Base-by-base conservation (phyloP, 2,797 vertebrate genomes). In the Dryobates pubescens region DNA sequence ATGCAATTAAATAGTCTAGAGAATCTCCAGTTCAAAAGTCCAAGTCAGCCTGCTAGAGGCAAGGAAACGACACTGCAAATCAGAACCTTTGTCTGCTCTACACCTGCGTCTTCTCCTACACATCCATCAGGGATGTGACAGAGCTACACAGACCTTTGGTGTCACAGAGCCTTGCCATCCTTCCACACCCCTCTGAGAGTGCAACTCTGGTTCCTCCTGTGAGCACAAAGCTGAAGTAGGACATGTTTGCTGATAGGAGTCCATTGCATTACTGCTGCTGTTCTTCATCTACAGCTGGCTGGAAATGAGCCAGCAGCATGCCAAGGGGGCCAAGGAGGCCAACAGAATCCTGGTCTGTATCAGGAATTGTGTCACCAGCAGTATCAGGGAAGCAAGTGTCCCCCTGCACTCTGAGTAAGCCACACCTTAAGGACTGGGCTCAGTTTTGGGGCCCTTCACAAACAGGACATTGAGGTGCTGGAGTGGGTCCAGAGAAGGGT, bases 161-260 rank as follows among this genome's bases (percentile, higher is more conserved):
- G 30, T 68, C 62, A 17, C 0, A 0, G 6, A 70, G 23, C 30
- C 56, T 26, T 57, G 38, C 13, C 45, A 43, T 38, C 41, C 56
- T 59, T 62, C 34, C 2, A 32, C 9, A 53, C 6, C 6, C 32
- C 34, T 26, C n/a, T 10, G 29, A 67, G 34, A 47, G 15, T 53
- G 16, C 5, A n/a, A 53, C 13, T 17, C 27, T 26, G 63, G 14
- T 51, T 76, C 65, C 51, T 17, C 18, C 14, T 13, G 27, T 15
- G 4, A 70, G 65, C 1, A 73, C 6, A 43, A 11, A 13, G 10
- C 41, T 76, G 3, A 45, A 76, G 32, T 5, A 70, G 24, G 4
- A 73, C 38, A 2, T 0, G 0, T 51, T 38, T 45, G 27, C 45
- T 23, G 36, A 36, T 1, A 81, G 34, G n/a, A 74, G 51, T 7